Conservation (phyloP, 2,113 vertebrate species). For the Ictidomys tridecemlineatus region DNA sequence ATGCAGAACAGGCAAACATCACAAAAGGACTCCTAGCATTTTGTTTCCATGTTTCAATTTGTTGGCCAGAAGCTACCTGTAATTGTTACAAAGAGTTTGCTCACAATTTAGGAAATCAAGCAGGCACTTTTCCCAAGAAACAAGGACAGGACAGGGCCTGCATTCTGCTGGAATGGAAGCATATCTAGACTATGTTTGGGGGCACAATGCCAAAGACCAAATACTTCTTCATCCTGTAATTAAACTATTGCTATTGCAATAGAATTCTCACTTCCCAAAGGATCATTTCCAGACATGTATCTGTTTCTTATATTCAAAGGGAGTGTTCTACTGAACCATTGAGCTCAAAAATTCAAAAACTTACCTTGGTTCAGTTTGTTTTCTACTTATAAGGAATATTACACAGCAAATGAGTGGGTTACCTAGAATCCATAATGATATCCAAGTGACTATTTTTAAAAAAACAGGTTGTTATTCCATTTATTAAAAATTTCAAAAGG, state of each 20-base stretch:
- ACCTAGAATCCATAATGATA: background rate
- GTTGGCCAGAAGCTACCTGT: background rate
- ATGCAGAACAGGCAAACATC: background rate
- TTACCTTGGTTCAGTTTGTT: conserved; percentile 12
- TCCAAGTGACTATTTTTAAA: background rate
- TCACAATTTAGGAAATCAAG: conserved; percentile 27
- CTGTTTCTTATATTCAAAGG: conserved; percentile 50
- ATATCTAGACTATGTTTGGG: background rate
- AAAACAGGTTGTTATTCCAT: too few species aligned
- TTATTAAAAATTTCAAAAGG: too few species aligned
- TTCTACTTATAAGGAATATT: conserved; percentile 20
- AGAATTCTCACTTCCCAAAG: background rate
- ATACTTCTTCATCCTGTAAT: background rate
- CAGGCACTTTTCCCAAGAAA: conserved; percentile 45
- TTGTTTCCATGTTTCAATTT: background rate
- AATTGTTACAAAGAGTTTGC: background rate
- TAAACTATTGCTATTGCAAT: conserved; percentile 21
- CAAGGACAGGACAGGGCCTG: background rate
- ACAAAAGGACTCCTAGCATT: background rate
- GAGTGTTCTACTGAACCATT: background rate
- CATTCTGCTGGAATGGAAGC: background rate
- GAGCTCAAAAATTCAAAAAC: background rate
- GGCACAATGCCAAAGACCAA: background rate
- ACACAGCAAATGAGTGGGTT: conserved; percentile 12
- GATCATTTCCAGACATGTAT: background rate